These are phyloP conservation scores for Argynnis bischoffii DNA, from an alignment of 2,888 invertebrate species.

Conservation along the genomic window DNA sequence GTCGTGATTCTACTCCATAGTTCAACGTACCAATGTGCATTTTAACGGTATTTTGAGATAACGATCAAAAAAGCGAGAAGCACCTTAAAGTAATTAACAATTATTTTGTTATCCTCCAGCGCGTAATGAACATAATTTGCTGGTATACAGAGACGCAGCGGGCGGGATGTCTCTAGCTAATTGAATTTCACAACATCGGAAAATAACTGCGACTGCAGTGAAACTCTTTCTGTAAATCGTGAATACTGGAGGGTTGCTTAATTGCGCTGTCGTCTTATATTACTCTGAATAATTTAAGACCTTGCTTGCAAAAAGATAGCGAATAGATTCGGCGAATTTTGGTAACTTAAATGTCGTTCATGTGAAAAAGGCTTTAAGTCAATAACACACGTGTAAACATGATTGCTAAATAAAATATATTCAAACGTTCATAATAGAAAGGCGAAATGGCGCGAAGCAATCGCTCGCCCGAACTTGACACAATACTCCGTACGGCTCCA, in stretches of 20 bases:
- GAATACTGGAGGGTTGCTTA: constrained; percentile 43
- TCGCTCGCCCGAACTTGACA: constrained; percentile 62
- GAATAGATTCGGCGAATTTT: constrained; percentile 2
- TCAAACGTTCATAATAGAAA: constrained; percentile 52
- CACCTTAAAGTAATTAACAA: constrained; percentile 61
- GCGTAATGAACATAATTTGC: constrained; percentile 63
- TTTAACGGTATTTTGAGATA: constrained; percentile 36
- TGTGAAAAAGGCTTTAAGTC: not conserved
- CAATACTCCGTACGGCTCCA: constrained; percentile 68
- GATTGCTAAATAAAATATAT: constrained; percentile 34
- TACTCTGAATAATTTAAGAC: constrained; percentile 39
- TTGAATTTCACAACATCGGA: constrained; percentile 60
- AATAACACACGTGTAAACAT: constrained; percentile 1
- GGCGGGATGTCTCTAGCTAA: constrained; percentile 52
- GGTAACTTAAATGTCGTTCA: not conserved
- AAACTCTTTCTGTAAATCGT: constrained; percentile 53
- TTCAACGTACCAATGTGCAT: constrained; percentile 22
- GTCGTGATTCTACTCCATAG: constrained; percentile 22
- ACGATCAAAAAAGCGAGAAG: constrained; percentile 45
- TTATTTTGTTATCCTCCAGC: constrained; percentile 54
- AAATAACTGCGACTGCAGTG: constrained; percentile 53
- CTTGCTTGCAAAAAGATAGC: constrained; percentile 28
- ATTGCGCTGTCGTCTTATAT: constrained; percentile 43
- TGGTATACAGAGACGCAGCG: constrained; percentile 52
- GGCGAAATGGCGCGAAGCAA: constrained; percentile 65